These are phyloP conservation scores for Hecatera dysodea DNA, from an alignment of 2,888 invertebrate species.

Conservation along the genomic window DNA sequence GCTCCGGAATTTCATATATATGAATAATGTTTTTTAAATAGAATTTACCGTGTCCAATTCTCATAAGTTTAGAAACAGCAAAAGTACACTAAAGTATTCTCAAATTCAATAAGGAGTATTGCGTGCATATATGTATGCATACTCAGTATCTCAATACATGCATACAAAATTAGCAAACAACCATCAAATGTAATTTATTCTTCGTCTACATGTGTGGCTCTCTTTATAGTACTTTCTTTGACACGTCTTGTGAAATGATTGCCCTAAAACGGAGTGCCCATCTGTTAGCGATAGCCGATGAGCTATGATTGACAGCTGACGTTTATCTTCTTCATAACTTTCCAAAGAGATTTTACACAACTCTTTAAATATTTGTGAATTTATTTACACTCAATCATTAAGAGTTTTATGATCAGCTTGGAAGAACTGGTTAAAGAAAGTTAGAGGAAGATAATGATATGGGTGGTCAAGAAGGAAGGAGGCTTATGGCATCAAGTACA, in stretches of 20 bases:
- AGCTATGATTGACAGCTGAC: conserved; percentile 63
- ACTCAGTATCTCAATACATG: background rate
- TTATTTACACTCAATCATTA: conserved; percentile 4
- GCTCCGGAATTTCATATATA: background rate
- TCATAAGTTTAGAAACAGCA: background rate
- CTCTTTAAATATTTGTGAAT: conserved; percentile 49
- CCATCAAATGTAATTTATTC: conserved; percentile 63
- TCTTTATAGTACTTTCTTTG: conserved; percentile 66
- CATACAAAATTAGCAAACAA: conserved; percentile 44
- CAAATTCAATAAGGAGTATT: conserved; percentile 19
- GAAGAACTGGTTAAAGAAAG: background rate
- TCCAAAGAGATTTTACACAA: conserved; percentile 56
- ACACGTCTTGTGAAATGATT: conserved; percentile 65
- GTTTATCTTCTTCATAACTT: conserved; percentile 62
- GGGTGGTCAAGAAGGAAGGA: background rate
- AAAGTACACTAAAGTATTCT: background rate
- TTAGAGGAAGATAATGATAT: background rate
- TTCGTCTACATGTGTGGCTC: conserved; percentile 49
- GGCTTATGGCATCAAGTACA: background rate
- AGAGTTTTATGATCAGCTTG: background rate
- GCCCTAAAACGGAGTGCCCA: conserved; percentile 67
- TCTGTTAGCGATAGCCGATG: conserved; percentile 65
- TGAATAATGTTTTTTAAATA: background rate
- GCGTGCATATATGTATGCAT: conserved; percentile 6
- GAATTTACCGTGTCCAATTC: background rate